Conservation (phyloP, 2,113 vertebrate genomes). For the Picathartes gymnocephalus region DNA sequence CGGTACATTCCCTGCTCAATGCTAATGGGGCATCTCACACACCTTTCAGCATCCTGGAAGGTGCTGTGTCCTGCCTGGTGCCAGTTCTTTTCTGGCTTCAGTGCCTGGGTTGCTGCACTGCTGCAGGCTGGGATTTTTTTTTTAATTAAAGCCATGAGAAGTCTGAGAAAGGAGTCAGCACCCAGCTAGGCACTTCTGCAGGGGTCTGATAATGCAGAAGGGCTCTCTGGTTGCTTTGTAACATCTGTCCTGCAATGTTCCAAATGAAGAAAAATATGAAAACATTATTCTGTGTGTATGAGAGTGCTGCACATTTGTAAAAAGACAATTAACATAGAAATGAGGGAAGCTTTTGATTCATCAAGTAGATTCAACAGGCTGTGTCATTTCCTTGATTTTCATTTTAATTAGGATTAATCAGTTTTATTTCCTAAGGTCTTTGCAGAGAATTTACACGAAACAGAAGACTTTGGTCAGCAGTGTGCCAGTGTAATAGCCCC, state of each 20-base stretch:
- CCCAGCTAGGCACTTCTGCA: neutral
- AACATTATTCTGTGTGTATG: neutral
- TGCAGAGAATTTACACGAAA: neutral
- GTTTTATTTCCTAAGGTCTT: conserved; percentile 48
- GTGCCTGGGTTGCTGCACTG: neutral
- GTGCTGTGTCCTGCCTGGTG: neutral
- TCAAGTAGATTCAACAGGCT: conserved; percentile 59
- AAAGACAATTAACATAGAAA: conserved; percentile 59
- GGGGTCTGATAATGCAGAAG: neutral
- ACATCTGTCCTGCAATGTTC: neutral
- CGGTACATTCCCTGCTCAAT: rapidly evolving
- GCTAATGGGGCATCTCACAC: neutral
- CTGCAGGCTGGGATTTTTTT: neutral
- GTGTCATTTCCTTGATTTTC: conserved; percentile 59
- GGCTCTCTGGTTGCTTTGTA: neutral
- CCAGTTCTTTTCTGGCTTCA: neutral
- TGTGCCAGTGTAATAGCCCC: conserved; percentile 15
- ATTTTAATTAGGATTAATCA: conserved; percentile 66
- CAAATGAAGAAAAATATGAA: conserved; percentile 34
- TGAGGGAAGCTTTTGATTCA: conserved; percentile 57
- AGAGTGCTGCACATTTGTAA: conserved; percentile 36
- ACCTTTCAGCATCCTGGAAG: neutral
- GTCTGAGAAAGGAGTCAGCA: neutral
- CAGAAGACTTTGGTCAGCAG: conserved; percentile 34
- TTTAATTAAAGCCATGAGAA: neutral